Evolutionary conservation across 2,797 vertebrate genomes (phyloP).

Genomic region (Chrosomus eos): DNA sequence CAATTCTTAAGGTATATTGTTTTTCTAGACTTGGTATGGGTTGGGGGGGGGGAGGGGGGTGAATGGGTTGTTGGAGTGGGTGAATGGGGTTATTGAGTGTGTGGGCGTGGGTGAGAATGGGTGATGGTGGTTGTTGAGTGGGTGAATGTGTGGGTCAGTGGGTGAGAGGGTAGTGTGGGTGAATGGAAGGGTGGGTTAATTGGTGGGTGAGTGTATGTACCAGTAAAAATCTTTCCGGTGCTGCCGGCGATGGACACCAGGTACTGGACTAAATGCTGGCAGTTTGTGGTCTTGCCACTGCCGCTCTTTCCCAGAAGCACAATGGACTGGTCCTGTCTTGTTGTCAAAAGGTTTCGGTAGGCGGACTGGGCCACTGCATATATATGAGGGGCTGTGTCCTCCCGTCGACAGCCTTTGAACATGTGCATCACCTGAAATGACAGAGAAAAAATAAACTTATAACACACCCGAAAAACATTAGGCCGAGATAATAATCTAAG

Average conservation of each 20-base stretch:
- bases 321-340: conserved; percentile 92
- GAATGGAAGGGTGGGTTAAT: too few relatives aligned
- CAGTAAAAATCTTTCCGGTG: conserved; percentile 92
- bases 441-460: background rate
- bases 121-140: too few relatives aligned
- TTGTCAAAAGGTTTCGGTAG: conserved; percentile 92
- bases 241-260: conserved; percentile 90
- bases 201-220: conserved; percentile 69
- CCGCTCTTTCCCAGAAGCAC: conserved; percentile 90
- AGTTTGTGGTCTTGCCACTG: conserved; percentile 95
- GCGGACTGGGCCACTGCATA: conserved; percentile 92
- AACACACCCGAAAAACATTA: background rate
- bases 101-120: too few relatives aligned
- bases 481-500: background rate
- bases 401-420: conserved; percentile 95
- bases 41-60: too few relatives aligned
- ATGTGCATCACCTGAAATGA: conserved; percentile 94
- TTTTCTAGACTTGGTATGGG: background rate
- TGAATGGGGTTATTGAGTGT: too few relatives aligned
- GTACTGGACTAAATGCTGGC: conserved; percentile 94
- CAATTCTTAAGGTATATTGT: background rate
- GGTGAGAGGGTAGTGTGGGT: too few relatives aligned
- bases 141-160: too few relatives aligned
- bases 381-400: conserved; percentile 92
- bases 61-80: too few relatives aligned